phyloP scores from a whole-genome alignment of 2,888 invertebrate species.

The Diogma glabrata region DNA sequence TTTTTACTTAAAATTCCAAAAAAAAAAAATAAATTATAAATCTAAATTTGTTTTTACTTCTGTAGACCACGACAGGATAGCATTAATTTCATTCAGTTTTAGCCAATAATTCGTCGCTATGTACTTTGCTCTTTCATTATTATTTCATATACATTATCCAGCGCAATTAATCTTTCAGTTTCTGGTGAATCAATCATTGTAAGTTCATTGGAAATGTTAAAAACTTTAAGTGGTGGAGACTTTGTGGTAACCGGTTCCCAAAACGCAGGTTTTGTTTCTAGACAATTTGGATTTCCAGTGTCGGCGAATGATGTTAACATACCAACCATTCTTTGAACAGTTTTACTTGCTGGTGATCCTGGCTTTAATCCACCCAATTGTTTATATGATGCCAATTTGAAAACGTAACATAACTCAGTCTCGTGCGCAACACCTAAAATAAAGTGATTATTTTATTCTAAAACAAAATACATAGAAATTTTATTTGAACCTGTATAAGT shows the following conservation, averaged over 20 bases:
- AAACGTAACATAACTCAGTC: conserved; percentile 35
- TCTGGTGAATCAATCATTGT: conserved; percentile 27
- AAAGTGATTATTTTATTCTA: too few species aligned
- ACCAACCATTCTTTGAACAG: conserved; percentile 27
- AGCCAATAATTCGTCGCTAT: too few species aligned
- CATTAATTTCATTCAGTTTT: too few species aligned
- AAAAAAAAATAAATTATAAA: too few species aligned
- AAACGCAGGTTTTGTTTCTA: conserved; percentile 13
- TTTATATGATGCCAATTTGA: conserved; percentile 27
- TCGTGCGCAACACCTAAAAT: too few species aligned
- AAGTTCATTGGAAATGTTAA: conserved; percentile 27
- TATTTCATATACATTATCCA: too few species aligned
- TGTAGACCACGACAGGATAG: too few species aligned
- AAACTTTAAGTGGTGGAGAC: conserved; percentile 23
- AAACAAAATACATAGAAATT: too few species aligned
- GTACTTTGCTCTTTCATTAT: too few species aligned
- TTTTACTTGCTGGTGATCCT: conserved; percentile 22
- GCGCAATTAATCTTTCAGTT: conserved; percentile 25
- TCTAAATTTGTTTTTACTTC: too few species aligned
- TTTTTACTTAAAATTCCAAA: too few species aligned
- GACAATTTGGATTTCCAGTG: conserved; percentile 26
- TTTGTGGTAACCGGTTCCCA: conserved; percentile 15
- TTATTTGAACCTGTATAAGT: too few species aligned
- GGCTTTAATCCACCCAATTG: conserved; percentile 1
- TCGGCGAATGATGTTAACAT: conserved; percentile 31